Base-by-base conservation (phyloP, 2,797 vertebrate genomes). In the Malacoctenus gilli region DNA sequence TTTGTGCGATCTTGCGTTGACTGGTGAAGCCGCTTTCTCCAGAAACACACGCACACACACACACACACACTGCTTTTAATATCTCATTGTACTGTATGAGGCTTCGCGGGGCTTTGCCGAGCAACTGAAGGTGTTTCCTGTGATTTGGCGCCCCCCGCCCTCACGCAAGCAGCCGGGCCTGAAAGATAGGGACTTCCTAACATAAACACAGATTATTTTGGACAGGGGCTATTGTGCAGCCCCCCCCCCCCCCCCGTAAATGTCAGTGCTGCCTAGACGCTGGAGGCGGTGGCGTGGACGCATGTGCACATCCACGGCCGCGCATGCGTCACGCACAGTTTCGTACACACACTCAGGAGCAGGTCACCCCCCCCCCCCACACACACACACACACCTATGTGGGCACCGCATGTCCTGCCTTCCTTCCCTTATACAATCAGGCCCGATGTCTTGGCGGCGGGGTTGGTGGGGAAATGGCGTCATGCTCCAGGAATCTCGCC, bases 51-150 rank as follows among this genome's bases (percentile, higher is more conserved):
- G 40, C 68, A 72, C 61, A 56, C 67, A 19, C 56, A 25, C 20
- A 59, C 75, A 42, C 68, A 72, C 39, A 79, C 64, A 79, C 66
- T 82, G 72, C 79, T 89, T 92, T 91, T 88, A 90, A 90, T 91
- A 88, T 86, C 86, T 80, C 79, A 90, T 90, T 92, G 91, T 90
- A 50, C 77, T 49, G 52, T 10, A 23, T 18, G 18, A n/a, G 40
- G 62, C 73, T 82, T 61, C 41, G 25, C 16, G 77, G 68, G 59
- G 60, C 66, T 72, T 68, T 25, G 75, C 74, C 32, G 59, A 52
- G 42, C 68, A 61, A 50, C 69, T 63, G 84, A 91, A 92, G 89
- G 91, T 90, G 90, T 91, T 93, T 93, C 92, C 91, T 92, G 89
- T 79, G 86, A 91, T 91, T 91, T 79, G 5, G 53, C 41, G 14